Percentiles rank a stretch among this genome's conserved stretches.
phyloP scores from a whole-genome alignment of 2,113 vertebrate genomes.

The Orycteropus afer region DNA sequence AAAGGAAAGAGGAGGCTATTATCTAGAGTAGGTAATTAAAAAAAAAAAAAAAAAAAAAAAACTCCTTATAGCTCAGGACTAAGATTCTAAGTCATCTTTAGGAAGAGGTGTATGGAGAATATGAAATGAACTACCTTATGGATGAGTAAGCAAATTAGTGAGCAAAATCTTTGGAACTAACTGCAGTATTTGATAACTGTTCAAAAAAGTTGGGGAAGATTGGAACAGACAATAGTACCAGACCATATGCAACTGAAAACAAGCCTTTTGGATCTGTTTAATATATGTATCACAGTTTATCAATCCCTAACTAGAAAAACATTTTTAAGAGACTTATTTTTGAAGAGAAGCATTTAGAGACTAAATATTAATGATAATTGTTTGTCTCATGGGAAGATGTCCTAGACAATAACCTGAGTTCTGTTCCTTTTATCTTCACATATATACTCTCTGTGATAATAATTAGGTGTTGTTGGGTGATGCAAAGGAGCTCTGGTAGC shows the following conservation, averaged over 20 bases:
- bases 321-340: not conserved
- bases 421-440: slow-evolving; percentile 28
- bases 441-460: not conserved
- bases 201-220: not conserved
- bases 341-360: not conserved
- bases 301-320: slow-evolving; percentile 9
- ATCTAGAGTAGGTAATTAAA: not conserved
- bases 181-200: not conserved
- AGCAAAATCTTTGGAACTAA: not conserved
- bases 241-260: not conserved
- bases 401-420: slow-evolving; percentile 6
- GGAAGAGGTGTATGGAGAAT: not conserved
- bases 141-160: not conserved
- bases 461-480: not conserved
- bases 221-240: not conserved
- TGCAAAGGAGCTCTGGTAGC: no score
- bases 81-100: slow-evolving; percentile 42
- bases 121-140: not conserved
- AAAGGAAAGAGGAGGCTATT: slow-evolving; percentile 16
- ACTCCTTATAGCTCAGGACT: not conserved
- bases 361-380: not conserved
- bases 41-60: not conserved
- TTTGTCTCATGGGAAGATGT: slow-evolving; percentile 4
- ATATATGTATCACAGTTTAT: not conserved
- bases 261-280: not conserved